Percentiles rank a stretch among this genome's conserved stretches.
phyloP scores from a whole-genome alignment of 1,140 invertebrate genomes.

The Frieseomelitta varia region DNA sequence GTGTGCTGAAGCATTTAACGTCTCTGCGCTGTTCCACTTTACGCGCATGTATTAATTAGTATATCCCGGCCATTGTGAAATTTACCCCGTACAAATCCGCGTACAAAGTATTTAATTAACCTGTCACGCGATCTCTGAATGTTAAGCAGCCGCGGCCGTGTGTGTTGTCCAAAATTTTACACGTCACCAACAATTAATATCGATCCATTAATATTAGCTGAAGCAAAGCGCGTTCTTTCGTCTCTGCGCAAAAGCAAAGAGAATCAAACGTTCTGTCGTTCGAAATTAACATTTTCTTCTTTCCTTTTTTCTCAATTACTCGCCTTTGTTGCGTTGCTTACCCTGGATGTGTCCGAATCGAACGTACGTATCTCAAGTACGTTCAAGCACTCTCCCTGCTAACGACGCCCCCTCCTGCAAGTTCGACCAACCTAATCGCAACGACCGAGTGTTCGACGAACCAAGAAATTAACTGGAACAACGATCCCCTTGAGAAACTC shows the following conservation, averaged over 20 bases:
- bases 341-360: no score
- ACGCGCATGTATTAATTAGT: conserved; percentile 59
- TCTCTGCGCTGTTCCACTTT: conserved; percentile 39
- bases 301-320: not conserved
- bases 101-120: conserved; percentile 67
- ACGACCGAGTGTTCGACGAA: conserved; percentile 24
- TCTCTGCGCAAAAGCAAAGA: no score
- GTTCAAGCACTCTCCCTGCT: not conserved
- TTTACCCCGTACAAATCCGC: conserved; percentile 46
- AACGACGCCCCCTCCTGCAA: not conserved
- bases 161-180: conserved; percentile 9
- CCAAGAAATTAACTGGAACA: conserved; percentile 41
- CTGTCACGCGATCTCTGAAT: conserved; percentile 50
- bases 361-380: not conserved
- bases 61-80: conserved; percentile 54
- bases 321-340: not conserved
- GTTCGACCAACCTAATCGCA: conserved; percentile 5
- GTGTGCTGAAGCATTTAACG: conserved; percentile 50
- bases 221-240: no score
- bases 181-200: conserved; percentile 7
- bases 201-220: conserved; percentile 7
- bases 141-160: conserved; percentile 17
- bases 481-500: not conserved
- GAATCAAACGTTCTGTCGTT: not conserved
- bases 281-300: not conserved